phyloP scores from a whole-genome alignment of 2,113 vertebrate genomes.

The Trinectes maculatus region DNA sequence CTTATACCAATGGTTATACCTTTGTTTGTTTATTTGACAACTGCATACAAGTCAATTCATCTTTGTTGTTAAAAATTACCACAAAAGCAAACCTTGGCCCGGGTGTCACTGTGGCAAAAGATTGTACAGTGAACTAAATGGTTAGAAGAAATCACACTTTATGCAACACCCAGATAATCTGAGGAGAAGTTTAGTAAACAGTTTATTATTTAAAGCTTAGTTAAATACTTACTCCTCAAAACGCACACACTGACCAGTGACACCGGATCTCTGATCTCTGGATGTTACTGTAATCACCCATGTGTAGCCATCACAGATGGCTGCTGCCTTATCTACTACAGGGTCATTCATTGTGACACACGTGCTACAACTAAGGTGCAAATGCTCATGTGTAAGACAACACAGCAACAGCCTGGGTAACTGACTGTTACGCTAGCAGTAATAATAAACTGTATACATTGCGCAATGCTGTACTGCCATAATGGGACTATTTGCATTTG shows the following conservation, averaged over 20 bases:
- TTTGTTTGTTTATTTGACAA: no score
- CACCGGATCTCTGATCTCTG: slow-evolving; percentile 1
- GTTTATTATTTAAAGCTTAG: no score
- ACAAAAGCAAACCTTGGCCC: background rate
- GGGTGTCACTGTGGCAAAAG: background rate
- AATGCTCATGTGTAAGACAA: background rate
- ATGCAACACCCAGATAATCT: no score
- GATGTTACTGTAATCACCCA: background rate
- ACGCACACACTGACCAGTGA: background rate
- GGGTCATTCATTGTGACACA: slow-evolving; percentile 16
- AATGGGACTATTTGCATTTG: slow-evolving; percentile 14
- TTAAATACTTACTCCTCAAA: no score
- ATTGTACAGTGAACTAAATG: background rate
- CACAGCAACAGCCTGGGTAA: background rate
- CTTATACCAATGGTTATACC: no score
- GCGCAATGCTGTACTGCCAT: slow-evolving; percentile 6
- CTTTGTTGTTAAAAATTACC: background rate
- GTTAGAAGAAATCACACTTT: no score
- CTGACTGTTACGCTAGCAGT: background rate
- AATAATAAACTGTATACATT: no score
- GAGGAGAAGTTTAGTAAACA: no score
- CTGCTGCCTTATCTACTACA: background rate
- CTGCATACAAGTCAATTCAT: background rate
- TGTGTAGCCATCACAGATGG: background rate
- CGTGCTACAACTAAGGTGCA: background rate